Evolutionary conservation across 2,888 invertebrate species (phyloP), one percentile per base, ranked within the genome.

Genomic region (Adela reaumurella): DNA sequence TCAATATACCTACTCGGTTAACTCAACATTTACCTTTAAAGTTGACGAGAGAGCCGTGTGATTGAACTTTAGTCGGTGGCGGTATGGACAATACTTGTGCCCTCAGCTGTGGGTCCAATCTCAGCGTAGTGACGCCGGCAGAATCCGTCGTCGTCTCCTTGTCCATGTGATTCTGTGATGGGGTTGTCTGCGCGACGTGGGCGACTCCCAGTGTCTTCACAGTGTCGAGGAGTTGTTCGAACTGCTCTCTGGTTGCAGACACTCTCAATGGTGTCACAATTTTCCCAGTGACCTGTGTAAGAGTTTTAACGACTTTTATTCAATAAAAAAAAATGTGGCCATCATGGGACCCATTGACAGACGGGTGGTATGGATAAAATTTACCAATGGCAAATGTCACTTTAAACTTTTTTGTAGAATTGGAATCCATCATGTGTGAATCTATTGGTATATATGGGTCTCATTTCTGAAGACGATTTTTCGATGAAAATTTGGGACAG

Each of bases 191-290:
- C 47, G 43, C 6, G 11, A 43, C 19, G 2, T 17, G 43, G 16
- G 61, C 59, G 10, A 62, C 58, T 49, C 60, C 61, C 47, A 64
- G 59, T 16, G 67, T 61, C 53, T 69, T 68, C 50, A 82, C 61
- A 19, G 92, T 90, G 58, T 92, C 91, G 52, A 94, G 70, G 44
- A 97, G 74, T 69, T 96, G 96, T 64, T 94, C 92, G 67, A 95
- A 97, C 65, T 96, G 95, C 48, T 85, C 84, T 46, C 94, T 87
- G 0, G 91, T 88, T 46, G 97, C 74, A 1, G 92, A 92, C 29
- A 97, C 85, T 69, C 93, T 92, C 48, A 97, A 71, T 0, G 90
- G 89, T 47, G 90, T 91, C 41, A 94, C 88, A 16, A 96, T 89
- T 55, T 83, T 84, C 19, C 95, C 95, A 49, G 80, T 81, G 49